A percentile compares a stretch with the other conserved stretches of the same genome.
These are phyloP conservation scores for Tretioscincus oriximinensis DNA, from an alignment of 2,113 vertebrate genomes.

Conservation along the genomic window DNA sequence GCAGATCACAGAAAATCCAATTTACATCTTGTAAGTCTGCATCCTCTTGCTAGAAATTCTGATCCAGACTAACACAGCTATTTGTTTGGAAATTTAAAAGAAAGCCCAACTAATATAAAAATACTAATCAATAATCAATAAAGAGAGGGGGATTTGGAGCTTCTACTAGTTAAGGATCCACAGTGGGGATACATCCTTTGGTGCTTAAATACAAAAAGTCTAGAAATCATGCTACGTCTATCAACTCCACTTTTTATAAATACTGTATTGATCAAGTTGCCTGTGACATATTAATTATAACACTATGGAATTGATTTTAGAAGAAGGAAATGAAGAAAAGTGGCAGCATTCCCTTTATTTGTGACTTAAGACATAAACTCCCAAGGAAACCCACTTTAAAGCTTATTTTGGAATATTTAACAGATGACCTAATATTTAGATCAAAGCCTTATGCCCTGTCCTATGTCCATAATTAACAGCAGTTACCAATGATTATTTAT, in stretches of 20 bases:
- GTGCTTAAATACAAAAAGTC: conserved; percentile 29
- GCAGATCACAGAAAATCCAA: too few relatives aligned
- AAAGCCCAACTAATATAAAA: too few relatives aligned
- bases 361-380: conserved; percentile 29
- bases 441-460: neutral
- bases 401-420: conserved; percentile 26
- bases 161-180: too few relatives aligned
- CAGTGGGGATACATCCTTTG: too few relatives aligned
- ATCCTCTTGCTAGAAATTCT: too few relatives aligned
- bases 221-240: conserved; percentile 55
- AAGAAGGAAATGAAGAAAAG: conserved; percentile 42
- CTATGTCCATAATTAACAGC: neutral
- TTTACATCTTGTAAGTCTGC: too few relatives aligned
- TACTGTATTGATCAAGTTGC: conserved; percentile 51
- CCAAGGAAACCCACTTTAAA: conserved; percentile 5
- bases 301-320: conserved; percentile 59
- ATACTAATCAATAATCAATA: too few relatives aligned
- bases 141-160: too few relatives aligned
- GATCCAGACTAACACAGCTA: too few relatives aligned
- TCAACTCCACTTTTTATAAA: conserved; percentile 49
- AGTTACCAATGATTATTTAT: neutral
- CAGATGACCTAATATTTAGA: neutral
- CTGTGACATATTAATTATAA: conserved; percentile 68
- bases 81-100: too few relatives aligned
- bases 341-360: conserved; percentile 32